phyloP scores from a whole-genome alignment of 2,113 vertebrate genomes.

The Drymodes brunneopygia region DNA sequence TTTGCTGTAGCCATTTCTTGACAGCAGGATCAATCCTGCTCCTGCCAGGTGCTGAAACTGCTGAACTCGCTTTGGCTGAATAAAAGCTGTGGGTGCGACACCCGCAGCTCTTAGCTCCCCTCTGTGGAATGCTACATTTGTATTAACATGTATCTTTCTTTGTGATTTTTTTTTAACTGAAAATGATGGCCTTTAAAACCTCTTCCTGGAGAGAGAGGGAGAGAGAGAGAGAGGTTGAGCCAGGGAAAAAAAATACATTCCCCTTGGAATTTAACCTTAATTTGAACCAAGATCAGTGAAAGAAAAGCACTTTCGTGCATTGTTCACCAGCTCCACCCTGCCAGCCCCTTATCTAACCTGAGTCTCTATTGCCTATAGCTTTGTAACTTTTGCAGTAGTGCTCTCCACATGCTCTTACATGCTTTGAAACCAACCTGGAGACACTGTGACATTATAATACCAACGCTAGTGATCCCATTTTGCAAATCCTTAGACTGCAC shows the following conservation, averaged over 20 bases:
- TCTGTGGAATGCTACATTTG: conserved; percentile 73
- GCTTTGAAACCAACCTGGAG: conserved; percentile 44
- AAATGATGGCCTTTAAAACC: conserved; percentile 72
- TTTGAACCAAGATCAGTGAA: conserved; percentile 82
- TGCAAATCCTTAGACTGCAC: neutral
- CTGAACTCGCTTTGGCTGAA: neutral
- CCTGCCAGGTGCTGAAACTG: conserved; percentile 31
- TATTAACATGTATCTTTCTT: conserved; percentile 73
- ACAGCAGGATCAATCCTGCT: conserved; percentile 11
- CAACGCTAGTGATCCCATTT: neutral
- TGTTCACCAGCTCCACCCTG: conserved; percentile 76
- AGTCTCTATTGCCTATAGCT: conserved; percentile 66
- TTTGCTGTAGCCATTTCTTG: neutral
- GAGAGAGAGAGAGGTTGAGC: neutral
- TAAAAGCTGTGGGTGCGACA: conserved; percentile 19
- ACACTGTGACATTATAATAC: conserved; percentile 13
- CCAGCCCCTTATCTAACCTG: conserved; percentile 76
- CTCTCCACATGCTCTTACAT: conserved; percentile 51
- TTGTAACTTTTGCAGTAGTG: conserved; percentile 65
- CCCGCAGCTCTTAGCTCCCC: neutral
- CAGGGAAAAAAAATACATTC: conserved; percentile 44
- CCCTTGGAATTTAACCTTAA: conserved; percentile 81
- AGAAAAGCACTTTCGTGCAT: conserved; percentile 77
- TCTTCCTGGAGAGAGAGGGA: conserved; percentile 53
- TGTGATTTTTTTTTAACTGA: conserved; percentile 58